Base-by-base conservation (phyloP, 2,113 vertebrate species). In the Phylloscopus trochilus region DNA sequence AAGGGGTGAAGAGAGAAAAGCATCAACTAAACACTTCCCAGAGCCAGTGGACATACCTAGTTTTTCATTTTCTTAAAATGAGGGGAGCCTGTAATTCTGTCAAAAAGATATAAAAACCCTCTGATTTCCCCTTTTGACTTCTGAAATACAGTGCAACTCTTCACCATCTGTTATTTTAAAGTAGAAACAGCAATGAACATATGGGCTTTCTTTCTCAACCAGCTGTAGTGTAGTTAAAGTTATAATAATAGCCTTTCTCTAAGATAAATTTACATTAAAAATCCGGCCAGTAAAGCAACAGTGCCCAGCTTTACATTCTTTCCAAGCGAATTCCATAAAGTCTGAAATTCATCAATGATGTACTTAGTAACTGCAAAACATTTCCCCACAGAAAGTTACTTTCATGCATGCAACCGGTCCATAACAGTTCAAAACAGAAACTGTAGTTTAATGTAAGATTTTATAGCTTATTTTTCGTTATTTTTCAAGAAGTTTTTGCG, bases 191-290 rank as follows among this genome's bases (percentile, higher is more conserved):
- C 96, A 98, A 97, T 55, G 97, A 98, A 95, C 98, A 98, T 98
- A 98, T 98, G 98, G 98, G 93, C 96, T 97, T 97, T 96, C 95
- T 97, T 98, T 98, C 95, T 96, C 96, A 97, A 97, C 95, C 98
- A 98, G 98, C 98, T 98, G 98, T 93, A 97, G 96, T 97, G 97
- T 98, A 98, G 97, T 98, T 98, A 98, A 98, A 98, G 97, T 97
- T 98, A 98, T 98, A 98, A 98, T 98, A 98, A 98, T 97, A 98
- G 97, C 94, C 96, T 98, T 97, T 97, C 95, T 96, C 92, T 97
- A 98, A 98, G 97, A 98, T 98, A 98, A 97, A 97, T 98, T 98
- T 98, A 97, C 98, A 97, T 97, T 97, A 97, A 97, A 98, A 98
- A 97, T 87, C 92, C 78, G 89, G 92, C 91, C 97, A 97, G 91